These are phyloP conservation scores for Schizopygopsis malacanthus DNA, from an alignment of 2,797 vertebrate genomes.

Conservation along the genomic window DNA sequence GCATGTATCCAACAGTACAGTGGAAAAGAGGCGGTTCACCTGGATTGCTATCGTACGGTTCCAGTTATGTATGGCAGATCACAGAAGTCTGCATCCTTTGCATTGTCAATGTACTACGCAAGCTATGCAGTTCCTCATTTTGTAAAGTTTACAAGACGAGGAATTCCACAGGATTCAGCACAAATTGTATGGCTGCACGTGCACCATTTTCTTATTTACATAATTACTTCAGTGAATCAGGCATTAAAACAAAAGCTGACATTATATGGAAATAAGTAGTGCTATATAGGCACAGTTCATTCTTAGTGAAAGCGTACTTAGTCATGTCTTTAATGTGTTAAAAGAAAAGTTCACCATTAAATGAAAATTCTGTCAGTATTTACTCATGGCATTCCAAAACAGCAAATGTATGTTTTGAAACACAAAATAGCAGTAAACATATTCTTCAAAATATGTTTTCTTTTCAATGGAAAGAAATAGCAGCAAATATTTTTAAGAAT, in stretches of 20 bases:
- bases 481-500: not conserved
- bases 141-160: not conserved
- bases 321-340: conserved; percentile 7
- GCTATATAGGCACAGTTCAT: not conserved
- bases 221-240: conserved; percentile 10
- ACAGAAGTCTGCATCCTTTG: not conserved
- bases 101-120: not conserved
- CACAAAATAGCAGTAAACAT: not conserved
- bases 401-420: not conserved
- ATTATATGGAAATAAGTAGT: conserved; percentile 1
- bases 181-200: not conserved
- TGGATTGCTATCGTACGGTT: too few relatives aligned
- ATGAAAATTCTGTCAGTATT: not conserved
- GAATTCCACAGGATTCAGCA: not conserved
- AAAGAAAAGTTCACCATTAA: conserved; percentile 13
- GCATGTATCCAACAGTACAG: not conserved
- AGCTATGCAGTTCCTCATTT: not conserved
- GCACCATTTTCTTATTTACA: not conserved
- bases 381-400: not conserved
- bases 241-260: conserved; percentile 4
- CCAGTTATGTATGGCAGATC: not conserved
- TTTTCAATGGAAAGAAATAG: not conserved
- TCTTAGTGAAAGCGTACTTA: not conserved
- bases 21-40: not conserved
- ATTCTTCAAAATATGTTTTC: not conserved